phyloP scores from a whole-genome alignment of 2,797 vertebrate genomes.

The Anisognathus igniventris region DNA sequence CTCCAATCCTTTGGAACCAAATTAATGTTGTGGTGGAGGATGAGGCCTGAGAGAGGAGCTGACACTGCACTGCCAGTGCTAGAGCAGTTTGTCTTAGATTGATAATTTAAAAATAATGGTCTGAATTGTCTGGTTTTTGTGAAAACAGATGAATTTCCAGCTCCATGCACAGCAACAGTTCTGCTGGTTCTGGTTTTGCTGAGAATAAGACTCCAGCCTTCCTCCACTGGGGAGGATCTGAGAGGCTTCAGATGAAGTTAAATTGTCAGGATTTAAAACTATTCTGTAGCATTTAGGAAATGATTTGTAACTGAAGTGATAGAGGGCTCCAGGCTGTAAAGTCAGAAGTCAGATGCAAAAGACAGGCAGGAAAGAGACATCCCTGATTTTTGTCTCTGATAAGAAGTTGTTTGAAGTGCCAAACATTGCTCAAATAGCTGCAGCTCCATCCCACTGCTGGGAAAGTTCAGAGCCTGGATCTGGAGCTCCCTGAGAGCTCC shows the following conservation, averaged over 20 bases:
- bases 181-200: not conserved
- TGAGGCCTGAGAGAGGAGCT: not conserved
- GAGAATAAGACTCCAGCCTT: not conserved
- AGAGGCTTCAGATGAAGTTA: not conserved
- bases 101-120: not conserved
- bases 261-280: not conserved
- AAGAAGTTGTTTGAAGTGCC: not conserved
- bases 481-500: not conserved
- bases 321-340: not conserved
- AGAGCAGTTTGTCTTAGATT: not conserved
- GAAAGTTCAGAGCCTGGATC: not conserved
- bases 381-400: not conserved
- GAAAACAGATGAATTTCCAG: not conserved
- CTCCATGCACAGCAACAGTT: not conserved
- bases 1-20: not conserved
- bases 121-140: not conserved
- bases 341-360: not conserved
- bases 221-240: not conserved
- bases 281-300: not conserved
- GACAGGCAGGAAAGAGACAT: not conserved
- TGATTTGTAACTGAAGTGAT: not conserved
- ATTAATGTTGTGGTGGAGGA: not conserved
- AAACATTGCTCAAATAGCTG: not conserved
- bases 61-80: not conserved
- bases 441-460: not conserved